phyloP scores from a whole-genome alignment of 35 echinoderm and acorn worm species.

The Apostichopus californicus region DNA sequence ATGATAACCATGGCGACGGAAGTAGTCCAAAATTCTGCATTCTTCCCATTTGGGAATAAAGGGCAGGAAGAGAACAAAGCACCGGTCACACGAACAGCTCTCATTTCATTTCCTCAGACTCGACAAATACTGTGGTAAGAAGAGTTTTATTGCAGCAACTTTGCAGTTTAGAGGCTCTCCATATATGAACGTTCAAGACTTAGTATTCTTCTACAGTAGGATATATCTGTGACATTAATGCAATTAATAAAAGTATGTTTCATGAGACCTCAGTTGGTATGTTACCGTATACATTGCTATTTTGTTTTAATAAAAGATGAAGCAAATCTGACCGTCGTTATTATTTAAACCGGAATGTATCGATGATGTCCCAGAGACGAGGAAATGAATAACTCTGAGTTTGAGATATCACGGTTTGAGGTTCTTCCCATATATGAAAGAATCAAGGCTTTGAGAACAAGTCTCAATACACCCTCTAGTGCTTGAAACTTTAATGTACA shows the following conservation, averaged over 20 bases:
- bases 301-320: too few relatives aligned
- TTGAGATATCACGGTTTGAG: background rate
- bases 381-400: too few relatives aligned
- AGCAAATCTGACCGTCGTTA: too few relatives aligned
- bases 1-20: constrained; percentile 11
- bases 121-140: constrained; percentile 12
- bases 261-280: background rate
- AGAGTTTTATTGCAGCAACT: background rate
- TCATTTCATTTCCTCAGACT: constrained; percentile 22
- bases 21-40: background rate
- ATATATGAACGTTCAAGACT: too few relatives aligned
- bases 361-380: too few relatives aligned
- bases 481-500: too few relatives aligned
- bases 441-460: too few relatives aligned
- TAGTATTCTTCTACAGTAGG: background rate
- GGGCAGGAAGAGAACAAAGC: constrained; percentile 5
- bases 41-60: constrained; percentile 16
- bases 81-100: background rate
- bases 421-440: background rate
- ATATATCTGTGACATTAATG: background rate
- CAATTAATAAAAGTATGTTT: background rate
- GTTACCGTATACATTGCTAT: too few relatives aligned
- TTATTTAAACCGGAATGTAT: too few relatives aligned
- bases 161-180: too few relatives aligned
- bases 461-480: too few relatives aligned